phyloP scores from a whole-genome alignment of 2,113 vertebrate species.

The Drymodes brunneopygia region DNA sequence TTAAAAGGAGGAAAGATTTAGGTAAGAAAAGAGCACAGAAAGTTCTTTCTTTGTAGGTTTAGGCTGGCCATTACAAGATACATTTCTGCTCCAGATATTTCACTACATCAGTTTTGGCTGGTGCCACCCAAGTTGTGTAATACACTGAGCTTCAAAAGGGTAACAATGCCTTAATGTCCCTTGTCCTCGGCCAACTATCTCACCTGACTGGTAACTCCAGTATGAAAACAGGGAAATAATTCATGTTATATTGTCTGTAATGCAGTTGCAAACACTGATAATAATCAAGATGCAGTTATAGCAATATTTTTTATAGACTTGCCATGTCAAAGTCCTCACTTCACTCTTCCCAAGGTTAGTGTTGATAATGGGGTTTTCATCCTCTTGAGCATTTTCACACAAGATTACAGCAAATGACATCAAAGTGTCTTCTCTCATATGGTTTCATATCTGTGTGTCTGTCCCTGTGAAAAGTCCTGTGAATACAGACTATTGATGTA shows the following conservation, averaged over 20 bases:
- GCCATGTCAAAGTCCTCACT: not conserved
- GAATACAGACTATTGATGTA: not conserved
- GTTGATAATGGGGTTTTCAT: not conserved
- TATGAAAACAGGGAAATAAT: not conserved
- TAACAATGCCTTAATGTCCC: not conserved
- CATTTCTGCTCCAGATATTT: not conserved
- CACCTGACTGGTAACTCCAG: not conserved
- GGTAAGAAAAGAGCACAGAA: slow-evolving; percentile 70
- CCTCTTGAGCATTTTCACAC: slow-evolving; percentile 6
- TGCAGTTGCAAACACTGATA: not conserved
- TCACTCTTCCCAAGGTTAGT: not conserved
- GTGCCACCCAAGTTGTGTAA: not conserved
- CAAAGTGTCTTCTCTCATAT: not conserved
- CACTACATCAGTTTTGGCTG: not conserved
- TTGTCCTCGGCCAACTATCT: not conserved
- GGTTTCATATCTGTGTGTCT: not conserved
- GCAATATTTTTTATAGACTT: not conserved
- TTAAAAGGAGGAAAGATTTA: slow-evolving; percentile 92
- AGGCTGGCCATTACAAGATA: not conserved
- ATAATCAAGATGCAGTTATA: not conserved
- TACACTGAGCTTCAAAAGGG: not conserved
- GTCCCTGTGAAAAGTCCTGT: not conserved
- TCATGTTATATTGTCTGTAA: not conserved
- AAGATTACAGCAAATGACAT: slow-evolving; percentile 14
- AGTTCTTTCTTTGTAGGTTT: not conserved